Conservation (phyloP, 2,797 vertebrate species). For the Pogonophryne albipinna region DNA sequence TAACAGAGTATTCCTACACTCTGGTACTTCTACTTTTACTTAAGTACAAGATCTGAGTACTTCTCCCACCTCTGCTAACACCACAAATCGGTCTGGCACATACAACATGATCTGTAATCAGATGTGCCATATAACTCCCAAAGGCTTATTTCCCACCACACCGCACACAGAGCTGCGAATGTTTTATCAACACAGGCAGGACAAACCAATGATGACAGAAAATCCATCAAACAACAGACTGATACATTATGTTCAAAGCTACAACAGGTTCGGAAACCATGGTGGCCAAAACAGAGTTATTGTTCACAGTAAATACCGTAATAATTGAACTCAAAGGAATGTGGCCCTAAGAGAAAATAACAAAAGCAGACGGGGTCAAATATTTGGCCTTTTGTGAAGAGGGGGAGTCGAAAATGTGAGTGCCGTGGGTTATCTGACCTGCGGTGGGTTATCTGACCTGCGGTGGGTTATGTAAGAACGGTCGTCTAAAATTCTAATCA, state of each 20-base stretch:
- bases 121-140: slow-evolving; percentile 6
- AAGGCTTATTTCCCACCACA: neutral
- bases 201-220: slow-evolving; percentile 20
- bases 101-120: slow-evolving; percentile 6
- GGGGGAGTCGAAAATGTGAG: slow-evolving; percentile 32
- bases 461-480: slow-evolving; percentile 39
- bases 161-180: neutral
- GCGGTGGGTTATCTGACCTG: slow-evolving; percentile 32
- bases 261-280: neutral
- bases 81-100: slow-evolving; percentile 35
- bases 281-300: slow-evolving; percentile 28
- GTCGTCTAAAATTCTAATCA: slow-evolving; percentile 38
- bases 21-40: too few relatives aligned
- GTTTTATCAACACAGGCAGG: neutral
- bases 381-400: slow-evolving; percentile 67
- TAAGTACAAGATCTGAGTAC: too few relatives aligned
- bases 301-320: slow-evolving; percentile 44
- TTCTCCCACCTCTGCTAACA: neutral
- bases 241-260: slow-evolving; percentile 1
- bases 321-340: slow-evolving; percentile 57
- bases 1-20: too few relatives aligned
- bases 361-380: slow-evolving; percentile 66
- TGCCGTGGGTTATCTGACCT: slow-evolving; percentile 19
- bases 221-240: slow-evolving; percentile 4
- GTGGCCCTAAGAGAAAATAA: slow-evolving; percentile 51